Evolutionary conservation across 2,888 invertebrate genomes (phyloP), one percentile per base, ranked within the genome.

Genomic region (Cryptophagus acutangulus): DNA sequence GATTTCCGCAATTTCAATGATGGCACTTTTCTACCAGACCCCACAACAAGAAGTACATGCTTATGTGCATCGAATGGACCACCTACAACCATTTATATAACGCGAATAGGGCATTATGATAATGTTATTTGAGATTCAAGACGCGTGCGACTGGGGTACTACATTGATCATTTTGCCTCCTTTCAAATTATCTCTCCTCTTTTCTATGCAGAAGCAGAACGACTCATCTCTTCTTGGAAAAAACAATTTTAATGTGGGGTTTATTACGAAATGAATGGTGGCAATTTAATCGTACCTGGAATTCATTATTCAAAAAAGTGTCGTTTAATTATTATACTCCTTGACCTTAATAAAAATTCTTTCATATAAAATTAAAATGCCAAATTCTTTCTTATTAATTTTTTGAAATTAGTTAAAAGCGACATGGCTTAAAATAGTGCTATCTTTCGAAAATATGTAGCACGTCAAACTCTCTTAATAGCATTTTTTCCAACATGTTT

Each of bases 211-310:
- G n/a, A n/a, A n/a, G n/a, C n/a, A n/a, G n/a, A n/a, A n/a, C n/a
- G n/a, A n/a, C n/a, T n/a, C 33, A 36, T 14, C 37, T 35, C 52
- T 38, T 48, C 54, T 34, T 54, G 54, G 51, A 51, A 48, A 50
- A n/a, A n/a, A n/a, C n/a, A n/a, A n/a, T n/a, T n/a, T n/a, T n/a
- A n/a, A n/a, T n/a, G n/a, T n/a, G n/a, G n/a, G n/a, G n/a, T n/a
- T n/a, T n/a, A n/a, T n/a, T n/a, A n/a, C n/a, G n/a, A n/a, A n/a
- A n/a, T n/a, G n/a, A n/a, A n/a, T n/a, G n/a, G n/a, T n/a, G n/a
- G n/a, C n/a, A n/a, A n/a, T n/a, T n/a, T n/a, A n/a, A n/a, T n/a
- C n/a, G n/a, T n/a, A n/a, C n/a, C n/a, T n/a, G n/a, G n/a, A n/a
- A n/a, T 43, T 42, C 35, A 43, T 38, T 37, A 30, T 42, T 45